Base-by-base conservation (phyloP, 2,113 vertebrate species). In the Odontesthes bonariensis region DNA sequence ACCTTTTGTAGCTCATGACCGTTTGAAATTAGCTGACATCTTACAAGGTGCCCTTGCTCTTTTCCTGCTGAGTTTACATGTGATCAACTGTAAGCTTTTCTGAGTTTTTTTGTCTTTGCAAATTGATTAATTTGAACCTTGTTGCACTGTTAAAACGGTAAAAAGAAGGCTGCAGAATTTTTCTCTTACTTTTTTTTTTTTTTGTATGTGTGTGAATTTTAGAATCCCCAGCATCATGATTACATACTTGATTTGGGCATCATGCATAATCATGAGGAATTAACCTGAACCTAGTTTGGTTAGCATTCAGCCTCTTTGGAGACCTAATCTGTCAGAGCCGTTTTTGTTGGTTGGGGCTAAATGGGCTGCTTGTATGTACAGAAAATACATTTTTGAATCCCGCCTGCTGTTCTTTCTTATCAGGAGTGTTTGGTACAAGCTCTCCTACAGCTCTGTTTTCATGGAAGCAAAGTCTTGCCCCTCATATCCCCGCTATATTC, bases 331-430 rank as follows among this genome's bases (percentile, higher is more conserved):
- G 66, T 62, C 57, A n/a, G 20, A 65, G 56, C 62, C 44, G 70
- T 81, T 86, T 83, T 8, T 77, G 57, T 59, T 73, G 61, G 57
- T 69, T 63, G 58, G 31, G 57, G 77, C 70, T 73, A 82, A 81
- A 83, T 83, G 70, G 83, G 57, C 60, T 83, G 61, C 82, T 83
- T 65, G 65, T 52, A 68, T 61, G 57, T 73, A 60, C 31, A 44
- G 40, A 74, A 64, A 73, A 76, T 23, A 58, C 33, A 22, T 67
- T 69, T 75, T 64, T 23, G 27, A 77, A 75, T 75, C 68, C 61
- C 65, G 60, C 40, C 65, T 16, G 54, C 72, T 53, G 59, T 38
- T 53, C 47, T 79, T 72, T 73, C 77, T 80, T 79, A 77, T 80
- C 81, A 75, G 38, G 32, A 16, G 55, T 40, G 59, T 77, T 77